Evolutionary conservation across 2,113 vertebrate species (phyloP).

Genomic region (Lathamus discolor): DNA sequence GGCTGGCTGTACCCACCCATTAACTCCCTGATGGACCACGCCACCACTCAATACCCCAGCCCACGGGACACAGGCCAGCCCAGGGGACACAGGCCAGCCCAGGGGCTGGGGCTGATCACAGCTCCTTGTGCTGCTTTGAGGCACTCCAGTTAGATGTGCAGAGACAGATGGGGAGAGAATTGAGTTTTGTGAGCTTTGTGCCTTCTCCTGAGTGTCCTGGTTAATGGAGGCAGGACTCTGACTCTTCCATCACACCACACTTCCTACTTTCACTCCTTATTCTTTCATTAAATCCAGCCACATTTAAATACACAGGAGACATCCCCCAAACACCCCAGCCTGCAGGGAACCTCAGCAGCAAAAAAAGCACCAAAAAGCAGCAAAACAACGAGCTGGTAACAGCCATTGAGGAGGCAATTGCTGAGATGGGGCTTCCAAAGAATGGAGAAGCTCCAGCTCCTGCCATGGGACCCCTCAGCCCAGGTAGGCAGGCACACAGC

Average conservation of each 20-base stretch:
- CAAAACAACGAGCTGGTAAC: neutral
- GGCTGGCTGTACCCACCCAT: neutral
- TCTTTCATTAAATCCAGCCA: neutral
- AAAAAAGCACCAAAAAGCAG: neutral
- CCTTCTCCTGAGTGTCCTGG: neutral
- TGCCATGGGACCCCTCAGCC: neutral
- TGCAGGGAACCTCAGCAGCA: neutral
- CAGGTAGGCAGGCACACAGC: neutral
- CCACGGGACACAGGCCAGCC: rapidly evolving
- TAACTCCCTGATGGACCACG: rapidly evolving
- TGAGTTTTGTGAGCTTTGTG: neutral
- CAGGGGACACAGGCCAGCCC: rapidly evolving
- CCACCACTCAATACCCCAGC: neutral
- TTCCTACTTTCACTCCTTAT: neutral
- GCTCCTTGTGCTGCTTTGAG: neutral
- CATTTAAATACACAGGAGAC: neutral
- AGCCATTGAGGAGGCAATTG: neutral
- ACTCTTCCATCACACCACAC: neutral
- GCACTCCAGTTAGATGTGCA: neutral
- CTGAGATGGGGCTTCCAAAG: neutral
- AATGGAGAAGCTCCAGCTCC: neutral
- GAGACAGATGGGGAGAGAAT: neutral
- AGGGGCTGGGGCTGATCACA: neutral
- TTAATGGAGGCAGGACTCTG: neutral
- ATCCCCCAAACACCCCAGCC: neutral